Conservation (phyloP, 2,797 vertebrate species). For the Psittacula echo region DNA sequence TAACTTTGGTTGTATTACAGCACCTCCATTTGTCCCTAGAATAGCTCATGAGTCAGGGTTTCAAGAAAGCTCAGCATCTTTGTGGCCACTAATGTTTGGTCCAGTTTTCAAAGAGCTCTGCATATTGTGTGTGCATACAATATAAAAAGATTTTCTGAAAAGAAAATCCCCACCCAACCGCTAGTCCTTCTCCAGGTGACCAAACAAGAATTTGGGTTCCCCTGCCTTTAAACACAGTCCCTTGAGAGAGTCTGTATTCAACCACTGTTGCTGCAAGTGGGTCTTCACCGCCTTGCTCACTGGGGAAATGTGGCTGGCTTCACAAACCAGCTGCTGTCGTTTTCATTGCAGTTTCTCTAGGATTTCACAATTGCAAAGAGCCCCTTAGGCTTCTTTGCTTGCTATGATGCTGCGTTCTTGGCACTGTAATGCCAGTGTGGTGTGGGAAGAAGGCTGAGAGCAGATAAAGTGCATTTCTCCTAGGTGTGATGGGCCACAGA, state of each 20-base stretch:
- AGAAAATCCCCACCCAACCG: not conserved
- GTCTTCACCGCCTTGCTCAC: not conserved
- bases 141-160: not conserved
- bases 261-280: not conserved
- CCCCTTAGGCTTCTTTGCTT: not conserved
- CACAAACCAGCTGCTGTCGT: not conserved
- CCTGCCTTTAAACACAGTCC: not conserved
- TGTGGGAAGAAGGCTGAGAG: not conserved
- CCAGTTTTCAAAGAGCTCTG: not conserved
- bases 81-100: not conserved
- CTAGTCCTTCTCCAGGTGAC: not conserved
- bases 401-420: not conserved
- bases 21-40: constrained; percentile 30
- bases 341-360: constrained; percentile 1
- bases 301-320: not conserved
- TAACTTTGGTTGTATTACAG: not conserved
- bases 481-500: not conserved
- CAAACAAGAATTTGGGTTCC: not conserved
- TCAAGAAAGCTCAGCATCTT: not conserved
- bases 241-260: not conserved
- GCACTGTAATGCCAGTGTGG: not conserved
- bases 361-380: not conserved
- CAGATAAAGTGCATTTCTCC: not conserved
- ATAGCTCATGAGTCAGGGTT: constrained; percentile 41
- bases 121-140: not conserved